A percentile compares a stretch with the other conserved stretches of the same genome.
phyloP scores from a whole-genome alignment of 2,797 vertebrate species.

The Myotis daubentonii region DNA sequence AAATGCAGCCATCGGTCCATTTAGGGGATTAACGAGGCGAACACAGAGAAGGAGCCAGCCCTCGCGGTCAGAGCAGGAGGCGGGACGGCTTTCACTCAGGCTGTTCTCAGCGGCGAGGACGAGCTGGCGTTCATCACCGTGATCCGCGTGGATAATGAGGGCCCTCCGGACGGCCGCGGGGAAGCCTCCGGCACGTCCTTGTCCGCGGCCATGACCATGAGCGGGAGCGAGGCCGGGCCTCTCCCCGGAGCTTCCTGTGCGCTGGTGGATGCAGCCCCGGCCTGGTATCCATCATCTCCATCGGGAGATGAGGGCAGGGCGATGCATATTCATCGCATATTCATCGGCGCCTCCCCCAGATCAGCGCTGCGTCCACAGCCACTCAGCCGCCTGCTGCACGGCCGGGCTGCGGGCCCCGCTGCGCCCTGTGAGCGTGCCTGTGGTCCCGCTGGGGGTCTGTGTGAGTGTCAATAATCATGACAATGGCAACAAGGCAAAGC shows the following conservation, averaged over 20 bases:
- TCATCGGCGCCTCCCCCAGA: neutral
- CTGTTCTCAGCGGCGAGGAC: rapidly evolving
- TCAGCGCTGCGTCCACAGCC: neutral
- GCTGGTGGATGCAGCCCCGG: neutral
- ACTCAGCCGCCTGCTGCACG: neutral
- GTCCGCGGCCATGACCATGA: rapidly evolving
- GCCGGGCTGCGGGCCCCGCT: neutral
- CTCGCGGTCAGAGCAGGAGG: neutral
- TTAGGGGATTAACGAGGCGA: conserved; percentile 36
- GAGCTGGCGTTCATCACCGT: neutral
- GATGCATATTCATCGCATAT: neutral
- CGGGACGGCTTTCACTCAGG: neutral
- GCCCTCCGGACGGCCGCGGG: neutral
- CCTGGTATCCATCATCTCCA: neutral
- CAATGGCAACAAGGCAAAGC: neutral
- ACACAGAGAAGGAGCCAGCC: neutral
- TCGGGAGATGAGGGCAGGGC: neutral
- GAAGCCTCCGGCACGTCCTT: neutral
- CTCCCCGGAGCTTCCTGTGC: conserved; percentile 24
- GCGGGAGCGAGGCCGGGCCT: neutral
- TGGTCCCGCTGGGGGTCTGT: neutral
- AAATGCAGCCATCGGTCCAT: conserved; percentile 50
- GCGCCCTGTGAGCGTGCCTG: neutral
- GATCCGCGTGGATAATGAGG: neutral
- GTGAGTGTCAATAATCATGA: neutral